Conservation (phyloP, 2,797 vertebrate species). For the Micrastur ruficollis region DNA sequence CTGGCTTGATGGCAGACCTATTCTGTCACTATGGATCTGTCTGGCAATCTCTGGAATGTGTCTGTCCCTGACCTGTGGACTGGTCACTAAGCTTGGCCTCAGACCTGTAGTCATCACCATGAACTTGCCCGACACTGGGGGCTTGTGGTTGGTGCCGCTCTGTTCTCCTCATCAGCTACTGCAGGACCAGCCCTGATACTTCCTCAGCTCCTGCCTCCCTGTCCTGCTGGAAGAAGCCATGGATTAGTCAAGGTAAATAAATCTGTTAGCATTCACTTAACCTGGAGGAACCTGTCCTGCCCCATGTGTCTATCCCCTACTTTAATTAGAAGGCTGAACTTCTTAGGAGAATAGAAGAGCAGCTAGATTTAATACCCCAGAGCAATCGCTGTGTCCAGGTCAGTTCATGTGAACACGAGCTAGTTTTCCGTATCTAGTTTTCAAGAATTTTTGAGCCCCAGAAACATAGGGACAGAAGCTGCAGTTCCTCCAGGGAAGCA, state of each 20-base stretch:
- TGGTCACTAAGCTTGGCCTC: neutral
- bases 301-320: fast-evolving
- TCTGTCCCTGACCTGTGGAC: neutral
- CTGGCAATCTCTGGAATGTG: neutral
- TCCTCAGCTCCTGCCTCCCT: neutral
- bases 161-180: neutral
- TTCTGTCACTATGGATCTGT: fast-evolving
- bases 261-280: neutral
- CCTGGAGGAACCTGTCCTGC: neutral
- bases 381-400: neutral
- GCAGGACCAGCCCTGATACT: no score
- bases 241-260: neutral
- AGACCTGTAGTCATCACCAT: fast-evolving
- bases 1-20: neutral
- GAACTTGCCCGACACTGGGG: fast-evolving
- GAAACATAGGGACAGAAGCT: neutral
- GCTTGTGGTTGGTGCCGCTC: neutral
- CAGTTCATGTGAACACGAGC: neutral
- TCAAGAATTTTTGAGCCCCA: neutral
- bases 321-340: neutral
- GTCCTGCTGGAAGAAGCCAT: neutral
- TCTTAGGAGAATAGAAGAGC: neutral
- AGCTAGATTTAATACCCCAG: neutral
- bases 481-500: neutral
- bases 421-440: neutral